Percentiles rank a stretch among this genome's conserved stretches.
These are phyloP conservation scores for Clarias pachynema DNA, from an alignment of 2,797 vertebrate genomes.

Conservation along the genomic window DNA sequence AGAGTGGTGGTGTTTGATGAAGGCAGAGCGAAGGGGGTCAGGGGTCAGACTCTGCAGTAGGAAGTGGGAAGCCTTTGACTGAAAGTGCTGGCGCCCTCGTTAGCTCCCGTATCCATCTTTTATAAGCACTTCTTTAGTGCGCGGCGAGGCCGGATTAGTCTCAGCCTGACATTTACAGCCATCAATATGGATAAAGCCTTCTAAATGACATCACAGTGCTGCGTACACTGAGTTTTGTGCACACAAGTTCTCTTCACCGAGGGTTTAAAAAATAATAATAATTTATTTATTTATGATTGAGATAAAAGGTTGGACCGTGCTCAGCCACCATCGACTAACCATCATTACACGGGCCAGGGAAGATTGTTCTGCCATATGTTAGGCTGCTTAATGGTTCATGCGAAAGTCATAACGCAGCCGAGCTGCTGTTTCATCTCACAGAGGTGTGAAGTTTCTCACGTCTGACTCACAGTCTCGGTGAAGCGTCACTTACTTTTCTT, in stretches of 20 bases:
- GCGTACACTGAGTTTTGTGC: slow-evolving; percentile 20
- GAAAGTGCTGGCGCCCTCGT: slow-evolving; percentile 19
- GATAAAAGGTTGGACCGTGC: slow-evolving; percentile 1
- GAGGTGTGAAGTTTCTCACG: not conserved
- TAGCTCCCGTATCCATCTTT: slow-evolving; percentile 45
- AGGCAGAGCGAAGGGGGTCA: not conserved
- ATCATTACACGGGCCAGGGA: not conserved
- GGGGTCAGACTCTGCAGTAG: not conserved
- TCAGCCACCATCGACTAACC: slow-evolving; percentile 4
- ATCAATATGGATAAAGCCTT: slow-evolving; percentile 55
- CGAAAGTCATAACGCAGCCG: not conserved
- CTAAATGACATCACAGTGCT: slow-evolving; percentile 44
- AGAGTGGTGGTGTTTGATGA: not conserved
- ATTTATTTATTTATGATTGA: not conserved
- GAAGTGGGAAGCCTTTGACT: not conserved
- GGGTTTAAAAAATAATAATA: not conserved
- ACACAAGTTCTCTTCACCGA: slow-evolving; percentile 28
- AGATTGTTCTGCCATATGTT: not conserved
- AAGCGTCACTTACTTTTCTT: not conserved
- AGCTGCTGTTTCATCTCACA: not conserved
- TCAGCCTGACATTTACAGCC: slow-evolving; percentile 50
- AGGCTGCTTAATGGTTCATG: slow-evolving; percentile 6
- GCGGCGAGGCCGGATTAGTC: slow-evolving; percentile 3
- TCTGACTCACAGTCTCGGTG: not conserved
- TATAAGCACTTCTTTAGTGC: slow-evolving; percentile 24